Evolutionary conservation across 35 echinoderm and acorn worm species (phyloP).

Genomic region (Stichopus chloronotus): DNA sequence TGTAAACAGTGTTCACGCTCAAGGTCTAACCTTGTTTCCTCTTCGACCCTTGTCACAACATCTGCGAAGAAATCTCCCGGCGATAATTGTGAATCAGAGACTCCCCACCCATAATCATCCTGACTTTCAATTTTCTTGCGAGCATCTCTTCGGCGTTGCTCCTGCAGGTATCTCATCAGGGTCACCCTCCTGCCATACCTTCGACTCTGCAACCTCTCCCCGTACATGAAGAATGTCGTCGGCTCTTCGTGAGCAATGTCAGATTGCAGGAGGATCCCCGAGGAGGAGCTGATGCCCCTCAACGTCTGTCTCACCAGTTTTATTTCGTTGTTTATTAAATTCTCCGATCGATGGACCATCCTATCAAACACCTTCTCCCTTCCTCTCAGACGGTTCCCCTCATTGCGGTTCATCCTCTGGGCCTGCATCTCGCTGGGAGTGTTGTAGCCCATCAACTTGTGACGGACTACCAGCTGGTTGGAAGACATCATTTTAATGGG

Average conservation of each 20-base stretch:
- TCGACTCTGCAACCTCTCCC: constrained; percentile 74
- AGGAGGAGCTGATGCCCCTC: constrained; percentile 56
- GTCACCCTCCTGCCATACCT: constrained; percentile 76
- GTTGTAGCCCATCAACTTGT: constrained; percentile 59
- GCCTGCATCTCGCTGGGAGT: constrained; percentile 70
- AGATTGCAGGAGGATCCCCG: constrained; percentile 48
- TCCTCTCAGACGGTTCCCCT: constrained; percentile 68
- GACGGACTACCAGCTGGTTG: constrained; percentile 1
- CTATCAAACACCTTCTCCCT: constrained; percentile 55
- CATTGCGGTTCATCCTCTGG: constrained; percentile 68
- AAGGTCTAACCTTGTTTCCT: neutral
- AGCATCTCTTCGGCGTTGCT: constrained; percentile 41
- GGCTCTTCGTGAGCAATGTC: constrained; percentile 16
- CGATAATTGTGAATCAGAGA: constrained; percentile 29
- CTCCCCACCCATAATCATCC: neutral
- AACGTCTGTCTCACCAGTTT: constrained; percentile 60
- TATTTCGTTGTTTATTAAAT: constrained; percentile 76
- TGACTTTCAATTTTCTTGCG: neutral
- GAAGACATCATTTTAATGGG: neutral
- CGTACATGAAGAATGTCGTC: constrained; percentile 82
- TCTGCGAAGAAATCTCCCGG: constrained; percentile 74
- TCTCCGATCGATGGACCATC: constrained; percentile 68
- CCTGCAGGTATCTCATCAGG: constrained; percentile 72
- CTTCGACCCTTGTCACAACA: constrained; percentile 63
- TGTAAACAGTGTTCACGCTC: neutral